Base-by-base conservation (phyloP, 2,797 vertebrate genomes). In the Austrolebias charrua region DNA sequence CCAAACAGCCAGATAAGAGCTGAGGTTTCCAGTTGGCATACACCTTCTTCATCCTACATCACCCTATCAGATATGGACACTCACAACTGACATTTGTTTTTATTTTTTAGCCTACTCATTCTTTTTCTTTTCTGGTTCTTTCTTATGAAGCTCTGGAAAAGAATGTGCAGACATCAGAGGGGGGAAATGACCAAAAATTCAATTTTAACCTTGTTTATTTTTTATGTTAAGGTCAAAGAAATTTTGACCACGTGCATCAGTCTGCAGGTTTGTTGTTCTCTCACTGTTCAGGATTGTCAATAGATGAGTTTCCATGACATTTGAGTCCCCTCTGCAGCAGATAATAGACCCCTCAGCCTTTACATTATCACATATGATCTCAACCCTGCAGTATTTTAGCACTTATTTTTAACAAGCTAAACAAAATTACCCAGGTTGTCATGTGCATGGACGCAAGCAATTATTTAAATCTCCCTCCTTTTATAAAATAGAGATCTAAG, bases 231-330 rank as follows among this genome's bases (percentile, higher is more conserved):
- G 1, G 11, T 10, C 9, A 42, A 42, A 43, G 15, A 5, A 14
- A 4, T 24, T 24, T 24, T 43, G 31, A 33, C 1, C 44, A 18
- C 44, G 8, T 43, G 10, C 18, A 19, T 47, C 18, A 1, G 2
- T n/a, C n/a, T 46, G n/a, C 6, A 46, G 0, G 9, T 18, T 19
- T 47, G 48, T 46, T 46, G 5, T 40, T 65, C 7, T 11, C 19
- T 63, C 20, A 6, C 63, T 24, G 15, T 20, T 15, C 55, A 4
- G 4, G 13, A 67, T 20, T 31, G 33, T 20, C 16, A 12, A 16
- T 6, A 24, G 18, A 15, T 35, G 43, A 0, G 40, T 79, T 75
- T 79, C 63, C 66, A 75, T 58, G 59, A n/a, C 44, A 67, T 68
- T 29, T 51, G 16, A 59, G 0, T 52, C 55, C 20, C 53, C 19